These are phyloP conservation scores for Argyra leucocephala DNA, from an alignment of 2,888 invertebrate genomes.

Conservation along the genomic window DNA sequence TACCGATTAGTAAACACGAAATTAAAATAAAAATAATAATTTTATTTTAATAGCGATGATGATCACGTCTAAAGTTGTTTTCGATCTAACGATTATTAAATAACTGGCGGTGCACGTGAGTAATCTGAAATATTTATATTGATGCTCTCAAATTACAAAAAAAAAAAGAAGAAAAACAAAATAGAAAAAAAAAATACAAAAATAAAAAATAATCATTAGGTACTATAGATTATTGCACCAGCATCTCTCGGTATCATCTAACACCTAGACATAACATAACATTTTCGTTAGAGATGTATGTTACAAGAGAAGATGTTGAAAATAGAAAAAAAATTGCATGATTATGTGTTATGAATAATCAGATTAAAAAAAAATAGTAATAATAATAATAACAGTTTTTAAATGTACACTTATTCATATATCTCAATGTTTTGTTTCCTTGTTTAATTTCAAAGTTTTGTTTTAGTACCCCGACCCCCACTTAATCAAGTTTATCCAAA, in stretches of 20 bases:
- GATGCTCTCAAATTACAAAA: not conserved
- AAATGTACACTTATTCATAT: too few species aligned
- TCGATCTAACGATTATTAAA: not conserved
- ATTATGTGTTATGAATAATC: not conserved
- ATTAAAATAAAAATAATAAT: not conserved
- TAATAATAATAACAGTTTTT: too few species aligned
- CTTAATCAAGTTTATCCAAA: too few species aligned
- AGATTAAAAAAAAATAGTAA: not conserved
- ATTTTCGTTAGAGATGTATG: not conserved
- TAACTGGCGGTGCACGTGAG: slow-evolving; percentile 4
- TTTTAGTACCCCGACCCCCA: too few species aligned
- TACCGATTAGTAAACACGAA: not conserved
- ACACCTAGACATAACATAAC: slow-evolving; percentile 2
- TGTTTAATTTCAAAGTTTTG: not conserved
- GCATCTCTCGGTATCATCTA: not conserved
- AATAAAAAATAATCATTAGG: not conserved
- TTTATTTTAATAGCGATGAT: not conserved
- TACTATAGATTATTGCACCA: not conserved
- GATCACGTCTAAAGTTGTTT: not conserved
- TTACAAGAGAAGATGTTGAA: not conserved
- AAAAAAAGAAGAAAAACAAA: not conserved
- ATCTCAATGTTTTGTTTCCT: not conserved
- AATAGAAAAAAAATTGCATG: not conserved
- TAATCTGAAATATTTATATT: slow-evolving; percentile 2
- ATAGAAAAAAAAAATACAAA: not conserved